Conservation (phyloP, 2,888 invertebrate species). For the Trimorus sp. region DNA sequence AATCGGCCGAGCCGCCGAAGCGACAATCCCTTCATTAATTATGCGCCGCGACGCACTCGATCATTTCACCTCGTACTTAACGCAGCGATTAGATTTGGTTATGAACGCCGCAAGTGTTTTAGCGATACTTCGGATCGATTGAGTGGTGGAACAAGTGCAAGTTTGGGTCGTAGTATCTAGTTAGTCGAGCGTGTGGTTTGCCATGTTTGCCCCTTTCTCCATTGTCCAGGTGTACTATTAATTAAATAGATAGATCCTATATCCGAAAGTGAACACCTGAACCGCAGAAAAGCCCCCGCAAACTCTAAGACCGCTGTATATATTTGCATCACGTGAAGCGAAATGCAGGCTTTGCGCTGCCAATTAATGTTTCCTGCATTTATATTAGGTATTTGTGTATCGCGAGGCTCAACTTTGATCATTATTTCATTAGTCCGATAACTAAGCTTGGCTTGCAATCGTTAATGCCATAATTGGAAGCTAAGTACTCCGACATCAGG, state of each 20-base stretch:
- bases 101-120: background rate
- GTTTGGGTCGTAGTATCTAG: slow-evolving; percentile 16
- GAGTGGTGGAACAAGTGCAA: slow-evolving; percentile 25
- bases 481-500: slow-evolving; percentile 17
- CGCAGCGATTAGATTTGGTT: no score
- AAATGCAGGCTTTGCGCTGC: slow-evolving; percentile 36
- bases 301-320: slow-evolving; percentile 39
- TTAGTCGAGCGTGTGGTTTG: slow-evolving; percentile 48
- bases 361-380: slow-evolving; percentile 47
- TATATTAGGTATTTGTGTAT: slow-evolving; percentile 39
- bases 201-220: slow-evolving; percentile 40
- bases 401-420: slow-evolving; percentile 31
- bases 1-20: no score
- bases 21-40: no score
- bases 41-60: no score
- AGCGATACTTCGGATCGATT: slow-evolving; percentile 32
- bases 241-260: slow-evolving; percentile 49
- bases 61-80: no score
- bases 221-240: slow-evolving; percentile 51
- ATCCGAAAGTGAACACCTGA: slow-evolving; percentile 54
- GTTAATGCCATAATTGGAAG: slow-evolving; percentile 31
- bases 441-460: slow-evolving; percentile 16
- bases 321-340: slow-evolving; percentile 42
- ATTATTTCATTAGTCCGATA: slow-evolving; percentile 37
- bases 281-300: slow-evolving; percentile 50